Percentiles rank a stretch among this genome's conserved stretches.
Evolutionary conservation across 2,888 invertebrate genomes (phyloP).

Genomic region (Deroplatys truncata): DNA sequence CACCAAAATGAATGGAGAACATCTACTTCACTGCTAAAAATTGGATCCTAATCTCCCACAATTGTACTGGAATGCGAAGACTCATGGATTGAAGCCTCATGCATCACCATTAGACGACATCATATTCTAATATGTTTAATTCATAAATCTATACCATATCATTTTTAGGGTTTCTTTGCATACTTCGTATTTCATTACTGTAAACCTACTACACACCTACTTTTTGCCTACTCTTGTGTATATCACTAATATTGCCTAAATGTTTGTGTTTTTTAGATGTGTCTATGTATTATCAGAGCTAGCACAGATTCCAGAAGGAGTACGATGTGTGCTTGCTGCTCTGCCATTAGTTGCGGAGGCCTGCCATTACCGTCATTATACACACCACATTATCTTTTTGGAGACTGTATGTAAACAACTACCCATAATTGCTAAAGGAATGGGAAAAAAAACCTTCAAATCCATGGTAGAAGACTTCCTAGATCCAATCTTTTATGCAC

Average conservation of each 20-base stretch:
- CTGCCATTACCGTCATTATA: conserved; percentile 44
- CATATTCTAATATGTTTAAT: too few species aligned
- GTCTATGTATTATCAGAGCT: conserved; percentile 46
- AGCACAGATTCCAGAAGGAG: conserved; percentile 40
- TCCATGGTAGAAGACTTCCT: conserved; percentile 46
- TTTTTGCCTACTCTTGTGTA: too few species aligned
- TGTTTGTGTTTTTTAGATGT: conserved; percentile 39
- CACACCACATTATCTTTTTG: conserved; percentile 47
- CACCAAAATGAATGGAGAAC: too few species aligned
- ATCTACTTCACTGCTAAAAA: too few species aligned
- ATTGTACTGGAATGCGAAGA: too few species aligned
- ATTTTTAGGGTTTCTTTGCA: too few species aligned
- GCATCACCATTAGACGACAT: too few species aligned
- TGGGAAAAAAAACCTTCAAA: conserved; percentile 51
- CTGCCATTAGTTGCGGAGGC: conserved; percentile 46
- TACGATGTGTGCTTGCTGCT: conserved; percentile 38
- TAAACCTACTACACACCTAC: too few species aligned
- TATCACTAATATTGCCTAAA: background rate
- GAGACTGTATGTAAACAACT: conserved; percentile 51
- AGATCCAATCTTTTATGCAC: conserved; percentile 48
- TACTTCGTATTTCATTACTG: too few species aligned
- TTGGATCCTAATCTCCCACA: too few species aligned
- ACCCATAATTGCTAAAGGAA: conserved; percentile 45
- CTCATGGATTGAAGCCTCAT: too few species aligned
- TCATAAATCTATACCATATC: too few species aligned